Base-by-base conservation (phyloP, 2,113 vertebrate species). In the Hyaena hyaena region DNA sequence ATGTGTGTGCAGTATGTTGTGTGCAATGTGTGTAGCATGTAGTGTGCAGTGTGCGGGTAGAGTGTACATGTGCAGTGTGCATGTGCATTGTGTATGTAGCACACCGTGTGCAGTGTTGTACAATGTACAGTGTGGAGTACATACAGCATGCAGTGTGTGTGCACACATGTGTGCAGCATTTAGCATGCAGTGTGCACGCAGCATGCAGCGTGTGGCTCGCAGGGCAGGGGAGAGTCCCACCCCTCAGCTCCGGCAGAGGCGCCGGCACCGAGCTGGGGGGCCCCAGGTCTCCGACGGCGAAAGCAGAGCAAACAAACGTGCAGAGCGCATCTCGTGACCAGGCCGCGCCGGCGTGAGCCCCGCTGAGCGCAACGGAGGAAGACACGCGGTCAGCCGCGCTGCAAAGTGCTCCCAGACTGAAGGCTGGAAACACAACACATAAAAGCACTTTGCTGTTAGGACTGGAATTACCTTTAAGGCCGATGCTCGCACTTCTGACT, bases 401-500 rank as follows among this genome's bases (percentile, higher is more conserved):
- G 45, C 82, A 53, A 33, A 68, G 82, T 0, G 65, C n/a, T 66
- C 48, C 90, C 90, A 66, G 95, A 45, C 39, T 68, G 53, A 4
- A 21, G 0, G 0, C 39, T 55, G 69, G 81, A 79, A 77, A 33
- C 81, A n/a, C 73, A 28, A 1, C 66, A 31, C 2, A 28, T 1
- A 5, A n/a, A 8, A 86, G 33, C 73, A 19, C 31, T 2, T 1
- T 11, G 65, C 79, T 11, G 8, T 45, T 1, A 14, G 80, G 10
- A 1, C 0, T 11, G 86, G 71, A 28, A 8, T 8, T 0, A 12
- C 80, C 86, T 76, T 4, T 5, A 16, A 90, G 48, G 7, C 61
- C 0, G 19, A 6, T 5, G 39, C 3, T 15, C 24, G 33, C 10
- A 0, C 66, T 39, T 24, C 58, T 2, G 39, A 3, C 45, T 1